Evolutionary conservation across 2,797 vertebrate genomes (phyloP).

Genomic region (Sebastes itinus): DNA sequence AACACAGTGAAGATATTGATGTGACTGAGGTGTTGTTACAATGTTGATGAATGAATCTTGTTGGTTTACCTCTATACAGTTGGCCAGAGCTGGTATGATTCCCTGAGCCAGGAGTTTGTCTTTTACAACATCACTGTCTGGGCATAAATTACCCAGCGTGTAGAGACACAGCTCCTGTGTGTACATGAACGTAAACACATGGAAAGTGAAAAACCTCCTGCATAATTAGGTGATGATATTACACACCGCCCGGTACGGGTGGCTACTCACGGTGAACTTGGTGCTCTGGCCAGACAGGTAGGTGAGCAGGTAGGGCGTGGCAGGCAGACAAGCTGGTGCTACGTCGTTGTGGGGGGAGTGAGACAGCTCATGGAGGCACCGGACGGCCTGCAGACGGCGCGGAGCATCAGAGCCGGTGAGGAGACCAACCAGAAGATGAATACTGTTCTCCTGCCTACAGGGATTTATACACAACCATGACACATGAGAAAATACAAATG

Average conservation of each 20-base stretch:
- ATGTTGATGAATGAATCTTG: not conserved
- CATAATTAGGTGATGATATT: not conserved
- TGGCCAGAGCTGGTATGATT: slow-evolving; percentile 87
- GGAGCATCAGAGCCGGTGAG: slow-evolving; percentile 88
- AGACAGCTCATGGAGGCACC: slow-evolving; percentile 93
- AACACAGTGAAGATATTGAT: not conserved
- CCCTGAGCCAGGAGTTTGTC: slow-evolving; percentile 92
- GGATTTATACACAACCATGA: not conserved
- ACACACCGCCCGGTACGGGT: not conserved
- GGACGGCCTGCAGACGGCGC: slow-evolving; percentile 88
- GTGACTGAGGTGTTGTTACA: not conserved
- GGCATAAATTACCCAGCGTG: slow-evolving; percentile 92
- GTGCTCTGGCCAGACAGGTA: slow-evolving; percentile 91
- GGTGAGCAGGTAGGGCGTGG: slow-evolving; percentile 95
- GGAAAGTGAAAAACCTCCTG: not conserved
- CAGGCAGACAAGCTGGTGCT: slow-evolving; percentile 87
- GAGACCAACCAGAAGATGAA: slow-evolving; percentile 86
- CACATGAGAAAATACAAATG: not conserved
- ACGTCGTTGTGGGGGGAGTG: slow-evolving; percentile 85
- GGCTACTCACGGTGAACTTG: slow-evolving; percentile 87
- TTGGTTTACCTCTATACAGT: slow-evolving; percentile 88
- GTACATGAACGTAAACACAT: not conserved
- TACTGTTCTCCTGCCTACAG: slow-evolving; percentile 87
- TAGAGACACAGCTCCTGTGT: slow-evolving; percentile 94
- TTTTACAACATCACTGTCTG: slow-evolving; percentile 86